Evolutionary conservation across 2,113 vertebrate species (phyloP).

Genomic region (Lipophrys pholis): DNA sequence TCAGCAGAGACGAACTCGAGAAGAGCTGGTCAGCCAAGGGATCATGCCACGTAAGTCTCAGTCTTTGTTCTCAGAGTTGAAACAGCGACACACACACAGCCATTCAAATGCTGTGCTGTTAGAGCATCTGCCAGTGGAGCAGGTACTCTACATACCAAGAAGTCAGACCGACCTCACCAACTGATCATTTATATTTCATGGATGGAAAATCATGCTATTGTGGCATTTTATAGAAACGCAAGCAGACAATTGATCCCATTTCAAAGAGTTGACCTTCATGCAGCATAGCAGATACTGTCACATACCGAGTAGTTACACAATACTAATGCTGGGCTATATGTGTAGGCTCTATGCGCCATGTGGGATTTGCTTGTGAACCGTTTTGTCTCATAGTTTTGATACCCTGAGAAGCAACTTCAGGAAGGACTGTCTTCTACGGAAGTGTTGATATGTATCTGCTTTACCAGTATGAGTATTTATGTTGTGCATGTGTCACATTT

Average conservation of each 20-base stretch:
- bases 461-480: constrained; percentile 1
- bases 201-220: neutral
- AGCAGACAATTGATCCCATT: constrained; percentile 3
- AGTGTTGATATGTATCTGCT: neutral
- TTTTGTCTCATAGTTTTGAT: no score
- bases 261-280: constrained; percentile 8
- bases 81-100: no score
- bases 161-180: neutral
- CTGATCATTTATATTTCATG: neutral
- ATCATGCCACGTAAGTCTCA: constrained; percentile 99
- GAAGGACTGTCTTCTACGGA: neutral
- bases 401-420: no score
- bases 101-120: neutral
- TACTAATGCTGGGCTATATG: neutral
- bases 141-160: neutral
- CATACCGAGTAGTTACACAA: constrained; percentile 2
- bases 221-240: neutral
- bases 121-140: neutral
- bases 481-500: constrained; percentile 23
- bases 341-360: neutral
- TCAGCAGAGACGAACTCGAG: constrained; percentile 96
- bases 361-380: neutral
- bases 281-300: neutral
- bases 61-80: no score
- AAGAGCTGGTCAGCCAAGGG: constrained; percentile 98